Percentiles rank a stretch among this genome's conserved stretches.
phyloP scores from a whole-genome alignment of 1,140 invertebrate genomes.

The Nasonia giraulti region DNA sequence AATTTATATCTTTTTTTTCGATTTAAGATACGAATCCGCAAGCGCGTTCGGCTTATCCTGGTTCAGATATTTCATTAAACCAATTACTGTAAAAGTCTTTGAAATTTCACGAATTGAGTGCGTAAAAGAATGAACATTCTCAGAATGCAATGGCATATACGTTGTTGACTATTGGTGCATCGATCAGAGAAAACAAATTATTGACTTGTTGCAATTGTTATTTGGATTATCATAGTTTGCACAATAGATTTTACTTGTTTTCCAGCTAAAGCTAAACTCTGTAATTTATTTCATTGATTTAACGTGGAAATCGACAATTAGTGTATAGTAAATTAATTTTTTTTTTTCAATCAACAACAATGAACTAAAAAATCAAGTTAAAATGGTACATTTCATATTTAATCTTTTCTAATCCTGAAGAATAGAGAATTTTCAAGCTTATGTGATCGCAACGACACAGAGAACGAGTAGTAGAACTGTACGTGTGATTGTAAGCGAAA shows the following conservation, averaged over 20 bases:
- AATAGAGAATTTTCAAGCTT: background rate
- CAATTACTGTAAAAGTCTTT: slow-evolving; percentile 13
- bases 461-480: slow-evolving; percentile 2
- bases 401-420: background rate
- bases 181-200: background rate
- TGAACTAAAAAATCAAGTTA: slow-evolving; percentile 2
- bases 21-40: background rate
- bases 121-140: background rate
- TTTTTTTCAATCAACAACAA: background rate
- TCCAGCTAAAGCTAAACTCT: background rate
- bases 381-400: background rate
- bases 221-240: background rate
- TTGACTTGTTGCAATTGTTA: background rate
- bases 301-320: background rate
- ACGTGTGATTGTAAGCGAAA: slow-evolving; percentile 8
- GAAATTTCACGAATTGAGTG: slow-evolving; percentile 17
- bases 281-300: slow-evolving; percentile 7
- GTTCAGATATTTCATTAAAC: background rate
- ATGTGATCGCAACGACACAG: background rate
- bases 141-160: background rate
- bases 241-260: slow-evolving; percentile 8
- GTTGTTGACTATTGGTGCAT: slow-evolving; percentile 6
- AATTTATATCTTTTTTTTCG: background rate
- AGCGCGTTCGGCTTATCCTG: background rate
- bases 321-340: background rate